Conservation (phyloP, 1,140 invertebrate genomes). For the Camponotus floridanus region DNA sequence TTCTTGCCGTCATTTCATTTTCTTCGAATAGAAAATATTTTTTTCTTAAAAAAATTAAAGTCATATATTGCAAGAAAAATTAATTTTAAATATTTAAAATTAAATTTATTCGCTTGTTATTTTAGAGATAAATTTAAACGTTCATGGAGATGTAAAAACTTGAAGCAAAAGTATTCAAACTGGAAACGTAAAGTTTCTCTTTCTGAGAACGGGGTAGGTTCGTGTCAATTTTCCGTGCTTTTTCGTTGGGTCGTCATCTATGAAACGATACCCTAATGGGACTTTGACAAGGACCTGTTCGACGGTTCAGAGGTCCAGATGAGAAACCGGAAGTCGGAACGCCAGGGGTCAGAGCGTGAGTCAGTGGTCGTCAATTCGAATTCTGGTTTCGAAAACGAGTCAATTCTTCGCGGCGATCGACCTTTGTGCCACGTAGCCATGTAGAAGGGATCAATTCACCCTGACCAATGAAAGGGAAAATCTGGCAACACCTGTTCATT, state of each 20-base stretch:
- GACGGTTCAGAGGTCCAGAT: constrained; percentile 79
- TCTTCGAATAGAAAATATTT: neutral
- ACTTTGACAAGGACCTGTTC: constrained; percentile 77
- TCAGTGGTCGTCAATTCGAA: constrained; percentile 75
- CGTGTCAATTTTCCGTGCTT: constrained; percentile 51
- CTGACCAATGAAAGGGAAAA: constrained; percentile 65
- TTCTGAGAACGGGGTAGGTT: constrained; percentile 3
- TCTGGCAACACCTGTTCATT: constrained; percentile 66
- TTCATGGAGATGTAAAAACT: too few relatives aligned
- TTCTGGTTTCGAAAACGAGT: constrained; percentile 47
- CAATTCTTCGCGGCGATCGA: constrained; percentile 66
- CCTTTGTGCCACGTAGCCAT: constrained; percentile 62
- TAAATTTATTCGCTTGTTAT: neutral
- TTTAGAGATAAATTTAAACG: neutral
- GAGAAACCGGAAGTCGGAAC: constrained; percentile 79
- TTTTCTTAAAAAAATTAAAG: neutral
- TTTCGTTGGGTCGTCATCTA: constrained; percentile 40
- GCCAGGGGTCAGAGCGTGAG: constrained; percentile 75
- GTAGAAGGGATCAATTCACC: constrained; percentile 67
- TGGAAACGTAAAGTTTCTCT: constrained; percentile 28
- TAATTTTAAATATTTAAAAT: neutral
- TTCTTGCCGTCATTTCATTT: neutral
- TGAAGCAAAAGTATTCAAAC: neutral
- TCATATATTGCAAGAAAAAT: neutral
- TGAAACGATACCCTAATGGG: constrained; percentile 75